Conservation (phyloP, 2,888 invertebrate species). For the Trissolcus brochymenae region DNA sequence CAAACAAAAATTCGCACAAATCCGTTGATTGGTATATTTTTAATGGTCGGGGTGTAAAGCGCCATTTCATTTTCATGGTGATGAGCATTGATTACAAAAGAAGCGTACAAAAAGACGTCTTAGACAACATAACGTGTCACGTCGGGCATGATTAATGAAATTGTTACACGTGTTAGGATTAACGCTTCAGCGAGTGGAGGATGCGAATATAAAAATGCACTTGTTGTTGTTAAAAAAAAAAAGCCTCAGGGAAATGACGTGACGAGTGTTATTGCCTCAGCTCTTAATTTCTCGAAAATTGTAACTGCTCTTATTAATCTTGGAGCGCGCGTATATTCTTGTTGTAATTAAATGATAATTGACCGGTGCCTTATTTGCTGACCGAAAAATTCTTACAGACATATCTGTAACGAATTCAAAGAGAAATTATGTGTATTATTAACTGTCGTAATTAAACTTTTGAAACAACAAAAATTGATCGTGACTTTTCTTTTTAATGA, state of each 20-base stretch:
- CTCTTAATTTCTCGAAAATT: not conserved
- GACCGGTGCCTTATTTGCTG: not conserved
- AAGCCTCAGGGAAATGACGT: no score
- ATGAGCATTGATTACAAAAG: constrained; percentile 52
- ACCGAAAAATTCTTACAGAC: constrained; percentile 3
- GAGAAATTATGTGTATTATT: constrained; percentile 40
- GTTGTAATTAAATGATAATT: constrained; percentile 37
- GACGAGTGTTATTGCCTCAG: not conserved
- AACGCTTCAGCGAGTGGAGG: constrained; percentile 12
- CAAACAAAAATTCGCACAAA: constrained; percentile 2
- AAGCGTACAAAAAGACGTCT: constrained; percentile 21
- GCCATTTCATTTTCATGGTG: constrained; percentile 51
- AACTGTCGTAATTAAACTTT: constrained; percentile 33
- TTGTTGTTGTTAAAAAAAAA: no score
- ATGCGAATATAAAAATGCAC: no score
- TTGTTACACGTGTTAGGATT: constrained; percentile 43
- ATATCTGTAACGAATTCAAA: constrained; percentile 28
- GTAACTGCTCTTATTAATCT: constrained; percentile 1
- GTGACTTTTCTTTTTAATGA: no score
- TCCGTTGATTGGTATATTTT: constrained; percentile 45
- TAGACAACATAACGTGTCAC: constrained; percentile 47
- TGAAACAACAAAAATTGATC: not conserved
- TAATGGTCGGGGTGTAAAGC: constrained; percentile 35
- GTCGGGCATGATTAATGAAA: constrained; percentile 56
- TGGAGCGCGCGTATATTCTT: not conserved